Percentiles rank a stretch among this genome's conserved stretches.
Conservation (phyloP, 2,113 vertebrate species). For the Datnioides undecimradiatus region DNA sequence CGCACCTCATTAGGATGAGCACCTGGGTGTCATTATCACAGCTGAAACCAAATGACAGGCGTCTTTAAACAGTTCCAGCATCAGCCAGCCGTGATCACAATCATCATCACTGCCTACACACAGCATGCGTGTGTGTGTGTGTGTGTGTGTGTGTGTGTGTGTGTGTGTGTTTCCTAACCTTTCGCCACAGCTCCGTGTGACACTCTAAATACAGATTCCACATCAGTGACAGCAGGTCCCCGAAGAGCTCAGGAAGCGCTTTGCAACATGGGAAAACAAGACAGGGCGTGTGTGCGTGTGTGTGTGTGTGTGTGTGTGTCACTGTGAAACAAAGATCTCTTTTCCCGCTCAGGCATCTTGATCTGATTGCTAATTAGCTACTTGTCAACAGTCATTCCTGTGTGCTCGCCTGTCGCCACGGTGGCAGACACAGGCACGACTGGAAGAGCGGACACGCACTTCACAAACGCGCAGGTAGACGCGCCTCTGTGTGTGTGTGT, state of each 20-base stretch:
- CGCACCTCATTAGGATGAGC: conserved; percentile 46
- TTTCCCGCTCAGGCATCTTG: conserved; percentile 53
- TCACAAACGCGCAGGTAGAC: background rate
- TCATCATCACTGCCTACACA: conserved; percentile 45
- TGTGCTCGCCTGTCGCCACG: conserved; percentile 51
- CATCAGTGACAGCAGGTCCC: conserved; percentile 69
- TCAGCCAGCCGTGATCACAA: conserved; percentile 51
- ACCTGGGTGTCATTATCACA: conserved; percentile 67
- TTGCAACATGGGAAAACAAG: conserved; percentile 44
- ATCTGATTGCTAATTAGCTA: conserved; percentile 76
- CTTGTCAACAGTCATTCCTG: conserved; percentile 73
- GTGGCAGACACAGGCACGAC: conserved; percentile 10
- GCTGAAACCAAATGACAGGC: conserved; percentile 53
- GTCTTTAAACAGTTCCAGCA: conserved; percentile 53
- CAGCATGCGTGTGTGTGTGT: conserved; percentile 6
- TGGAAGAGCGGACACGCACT: background rate
- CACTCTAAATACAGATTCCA: conserved; percentile 70
- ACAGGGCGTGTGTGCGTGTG: conserved; percentile 9
- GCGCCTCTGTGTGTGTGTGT: background rate
- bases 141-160: conserved; percentile 5
- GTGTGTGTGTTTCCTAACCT: conserved; percentile 50
- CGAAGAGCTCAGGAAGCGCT: conserved; percentile 54
- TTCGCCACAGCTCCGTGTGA: conserved; percentile 56
- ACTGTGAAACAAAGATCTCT: conserved; percentile 66
- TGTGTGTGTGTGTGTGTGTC: conserved; percentile 37